Percentiles rank a stretch among this genome's conserved stretches.
Conservation (phyloP, 2,888 invertebrate species). For the Timandra comae region DNA sequence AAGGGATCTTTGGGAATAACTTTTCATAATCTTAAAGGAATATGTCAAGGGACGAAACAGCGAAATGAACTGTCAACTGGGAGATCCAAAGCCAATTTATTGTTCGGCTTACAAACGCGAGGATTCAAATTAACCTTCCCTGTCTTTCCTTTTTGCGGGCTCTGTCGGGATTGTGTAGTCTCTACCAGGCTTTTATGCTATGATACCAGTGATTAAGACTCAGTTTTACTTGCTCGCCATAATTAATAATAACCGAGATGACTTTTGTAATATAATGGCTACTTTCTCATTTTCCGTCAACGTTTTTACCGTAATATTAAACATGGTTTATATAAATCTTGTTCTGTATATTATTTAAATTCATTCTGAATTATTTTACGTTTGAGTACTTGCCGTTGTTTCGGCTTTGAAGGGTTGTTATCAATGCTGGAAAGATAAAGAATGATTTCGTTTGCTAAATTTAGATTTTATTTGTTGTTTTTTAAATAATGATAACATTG, state of each 20-base stretch:
- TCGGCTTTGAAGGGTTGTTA: too few relatives aligned
- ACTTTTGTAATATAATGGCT: slow-evolving; percentile 27
- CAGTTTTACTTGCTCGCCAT: slow-evolving; percentile 41
- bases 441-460: too few relatives aligned
- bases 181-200: slow-evolving; percentile 38
- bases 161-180: slow-evolving; percentile 39
- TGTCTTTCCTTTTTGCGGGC: slow-evolving; percentile 51
- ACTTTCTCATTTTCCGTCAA: slow-evolving; percentile 26
- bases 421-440: too few relatives aligned
- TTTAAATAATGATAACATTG: too few relatives aligned
- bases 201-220: slow-evolving; percentile 51
- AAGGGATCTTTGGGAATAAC: slow-evolving; percentile 52
- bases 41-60: slow-evolving; percentile 63
- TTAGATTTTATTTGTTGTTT: too few relatives aligned
- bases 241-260: slow-evolving; percentile 26
- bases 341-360: too few relatives aligned
- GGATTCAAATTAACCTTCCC: slow-evolving; percentile 66
- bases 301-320: slow-evolving; percentile 22
- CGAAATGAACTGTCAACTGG: slow-evolving; percentile 72
- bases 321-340: slow-evolving; percentile 5
- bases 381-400: too few relatives aligned
- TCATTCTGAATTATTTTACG: too few relatives aligned
- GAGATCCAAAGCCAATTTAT: slow-evolving; percentile 71
- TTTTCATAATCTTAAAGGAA: slow-evolving; percentile 68
- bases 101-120: slow-evolving; percentile 59